These are phyloP conservation scores for Arrhamphus sclerolepis DNA, from an alignment of 2,797 vertebrate species.

Conservation along the genomic window DNA sequence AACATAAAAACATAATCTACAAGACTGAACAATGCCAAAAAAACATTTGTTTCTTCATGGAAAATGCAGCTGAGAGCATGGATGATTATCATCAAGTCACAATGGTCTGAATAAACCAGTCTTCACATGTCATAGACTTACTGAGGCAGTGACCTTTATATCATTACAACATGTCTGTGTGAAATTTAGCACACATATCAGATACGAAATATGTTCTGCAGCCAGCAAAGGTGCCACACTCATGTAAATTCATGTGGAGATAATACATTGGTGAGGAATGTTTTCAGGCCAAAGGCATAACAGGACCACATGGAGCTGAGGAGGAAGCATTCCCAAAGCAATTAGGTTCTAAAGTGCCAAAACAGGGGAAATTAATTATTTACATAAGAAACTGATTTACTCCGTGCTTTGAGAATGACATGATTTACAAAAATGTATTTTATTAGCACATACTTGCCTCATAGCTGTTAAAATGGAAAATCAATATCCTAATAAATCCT, in stretches of 20 bases:
- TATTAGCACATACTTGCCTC: too few species aligned
- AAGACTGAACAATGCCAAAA: background rate
- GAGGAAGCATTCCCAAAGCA: too few species aligned
- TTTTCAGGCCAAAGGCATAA: background rate
- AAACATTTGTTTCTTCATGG: too few species aligned
- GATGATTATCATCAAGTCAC: background rate
- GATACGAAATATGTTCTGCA: slow-evolving; percentile 24
- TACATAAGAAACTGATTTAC: too few species aligned
- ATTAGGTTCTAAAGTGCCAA: too few species aligned
- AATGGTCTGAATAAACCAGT: slow-evolving; percentile 8
- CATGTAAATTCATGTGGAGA: slow-evolving; percentile 35
- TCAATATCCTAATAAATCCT: too few species aligned
- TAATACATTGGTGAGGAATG: slow-evolving; percentile 1
- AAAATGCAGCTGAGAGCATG: background rate
- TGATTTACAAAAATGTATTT: too few species aligned
- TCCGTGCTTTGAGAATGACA: too few species aligned
- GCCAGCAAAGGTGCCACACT: slow-evolving; percentile 23
- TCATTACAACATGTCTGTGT: slow-evolving; percentile 9
- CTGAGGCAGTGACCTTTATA: slow-evolving; percentile 15
- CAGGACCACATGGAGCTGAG: too few species aligned
- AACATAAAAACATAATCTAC: too few species aligned
- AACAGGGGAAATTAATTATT: too few species aligned
- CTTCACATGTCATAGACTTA: slow-evolving; percentile 10
- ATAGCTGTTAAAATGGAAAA: too few species aligned
- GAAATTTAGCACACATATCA: slow-evolving; percentile 38